A percentile compares a stretch with the other conserved stretches of the same genome.
phyloP scores from a whole-genome alignment of 2,113 vertebrate species.

The Lagopus leucura region DNA sequence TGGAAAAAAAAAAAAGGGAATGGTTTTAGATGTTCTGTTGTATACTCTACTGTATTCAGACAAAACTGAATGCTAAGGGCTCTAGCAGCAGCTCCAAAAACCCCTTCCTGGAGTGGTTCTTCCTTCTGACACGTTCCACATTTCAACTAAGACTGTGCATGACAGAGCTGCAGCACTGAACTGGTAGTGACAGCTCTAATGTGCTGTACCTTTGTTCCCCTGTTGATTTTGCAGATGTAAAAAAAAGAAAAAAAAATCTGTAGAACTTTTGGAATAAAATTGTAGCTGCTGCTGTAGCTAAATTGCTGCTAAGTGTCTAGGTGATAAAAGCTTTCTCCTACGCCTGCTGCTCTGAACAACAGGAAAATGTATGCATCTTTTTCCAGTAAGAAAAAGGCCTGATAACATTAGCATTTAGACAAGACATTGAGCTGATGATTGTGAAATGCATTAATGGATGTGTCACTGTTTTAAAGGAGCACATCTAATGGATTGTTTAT shows the following conservation, averaged over 20 bases:
- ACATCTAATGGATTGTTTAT: conserved; percentile 47
- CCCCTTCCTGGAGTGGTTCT: not conserved
- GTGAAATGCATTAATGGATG: conserved; percentile 35
- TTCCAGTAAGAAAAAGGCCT: conserved; percentile 45
- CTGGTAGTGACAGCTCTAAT: not conserved
- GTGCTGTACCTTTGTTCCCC: not conserved
- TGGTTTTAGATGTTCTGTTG: not conserved
- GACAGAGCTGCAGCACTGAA: not conserved
- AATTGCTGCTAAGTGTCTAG: conserved; percentile 38
- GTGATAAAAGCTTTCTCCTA: conserved; percentile 58
- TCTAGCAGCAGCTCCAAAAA: not conserved
- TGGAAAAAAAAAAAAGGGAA: not conserved
- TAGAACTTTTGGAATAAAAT: conserved; percentile 21
- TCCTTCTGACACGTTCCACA: not conserved
- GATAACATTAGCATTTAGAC: conserved; percentile 52
- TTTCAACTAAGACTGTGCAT: not conserved
- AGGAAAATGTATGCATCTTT: conserved; percentile 52
- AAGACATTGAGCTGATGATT: conserved; percentile 25
- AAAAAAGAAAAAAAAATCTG: not conserved
- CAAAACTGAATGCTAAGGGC: not conserved
- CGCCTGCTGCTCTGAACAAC: conserved; percentile 12
- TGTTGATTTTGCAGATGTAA: conserved; percentile 2
- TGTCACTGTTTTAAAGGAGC: conserved; percentile 52
- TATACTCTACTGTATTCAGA: not conserved
- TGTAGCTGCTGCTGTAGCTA: conserved; percentile 27